These are phyloP conservation scores for Echeneis naucrates DNA, from an alignment of 2,797 vertebrate genomes.

Conservation along the genomic window DNA sequence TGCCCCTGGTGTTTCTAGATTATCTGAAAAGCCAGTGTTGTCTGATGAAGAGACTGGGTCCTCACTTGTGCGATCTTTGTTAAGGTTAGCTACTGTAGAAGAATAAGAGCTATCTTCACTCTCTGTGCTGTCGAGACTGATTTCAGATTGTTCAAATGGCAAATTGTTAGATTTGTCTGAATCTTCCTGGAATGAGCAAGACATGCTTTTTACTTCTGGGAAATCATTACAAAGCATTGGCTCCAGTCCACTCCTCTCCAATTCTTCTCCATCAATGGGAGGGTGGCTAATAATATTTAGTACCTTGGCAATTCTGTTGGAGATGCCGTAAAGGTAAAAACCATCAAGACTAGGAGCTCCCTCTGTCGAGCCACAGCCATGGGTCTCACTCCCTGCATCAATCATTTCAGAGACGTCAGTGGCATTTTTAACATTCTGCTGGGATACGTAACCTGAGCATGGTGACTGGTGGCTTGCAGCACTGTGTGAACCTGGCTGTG, in stretches of 20 bases:
- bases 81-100: background rate
- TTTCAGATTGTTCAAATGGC: constrained; percentile 15
- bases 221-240: constrained; percentile 33
- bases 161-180: constrained; percentile 28
- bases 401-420: constrained; percentile 30
- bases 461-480: constrained; percentile 54
- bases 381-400: constrained; percentile 22
- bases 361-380: constrained; percentile 14
- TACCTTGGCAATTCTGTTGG: constrained; percentile 61
- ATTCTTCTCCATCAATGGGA: constrained; percentile 77
- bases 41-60: constrained; percentile 14
- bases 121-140: constrained; percentile 21
- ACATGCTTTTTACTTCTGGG: constrained; percentile 25
- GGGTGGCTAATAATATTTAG: constrained; percentile 80
- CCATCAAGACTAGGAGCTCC: constrained; percentile 12
- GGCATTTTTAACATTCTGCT: constrained; percentile 61
- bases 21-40: constrained; percentile 34
- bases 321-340: constrained; percentile 67
- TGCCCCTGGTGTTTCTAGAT: constrained; percentile 18
- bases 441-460: constrained; percentile 76
- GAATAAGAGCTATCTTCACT: constrained; percentile 10
- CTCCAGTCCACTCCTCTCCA: constrained; percentile 70
- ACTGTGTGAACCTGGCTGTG: constrained; percentile 36
- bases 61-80: constrained; percentile 33
- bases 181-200: constrained; percentile 30